phyloP scores from a whole-genome alignment of 2,888 invertebrate genomes.

The Apotomis turbidana region DNA sequence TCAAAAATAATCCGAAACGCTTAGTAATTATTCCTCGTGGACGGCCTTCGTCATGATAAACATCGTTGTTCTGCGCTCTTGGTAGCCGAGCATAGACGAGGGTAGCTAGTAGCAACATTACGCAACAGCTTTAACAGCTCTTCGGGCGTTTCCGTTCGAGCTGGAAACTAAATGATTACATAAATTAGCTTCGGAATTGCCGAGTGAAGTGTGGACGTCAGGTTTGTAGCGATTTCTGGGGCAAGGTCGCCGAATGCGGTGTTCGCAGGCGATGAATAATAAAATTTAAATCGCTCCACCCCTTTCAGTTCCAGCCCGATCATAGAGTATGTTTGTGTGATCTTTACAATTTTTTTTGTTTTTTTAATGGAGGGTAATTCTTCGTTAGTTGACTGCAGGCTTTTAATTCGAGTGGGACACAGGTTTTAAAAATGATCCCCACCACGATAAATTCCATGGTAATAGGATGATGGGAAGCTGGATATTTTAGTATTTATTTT shows the following conservation, averaged over 20 bases:
- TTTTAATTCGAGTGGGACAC: too few relatives aligned
- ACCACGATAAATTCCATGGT: too few relatives aligned
- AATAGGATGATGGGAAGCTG: too few relatives aligned
- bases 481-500: too few relatives aligned
- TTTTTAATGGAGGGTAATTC: too few relatives aligned
- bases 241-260: constrained; percentile 38
- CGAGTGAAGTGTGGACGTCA: constrained; percentile 39
- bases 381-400: too few relatives aligned
- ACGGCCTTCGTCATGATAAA: background rate
- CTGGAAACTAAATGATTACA: constrained; percentile 34
- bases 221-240: constrained; percentile 39
- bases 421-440: too few relatives aligned
- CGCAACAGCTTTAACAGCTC: constrained; percentile 26
- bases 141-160: constrained; percentile 14
- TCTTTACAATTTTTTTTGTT: background rate
- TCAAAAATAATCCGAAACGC: too few relatives aligned
- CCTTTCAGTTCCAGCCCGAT: constrained; percentile 9
- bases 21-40: too few relatives aligned
- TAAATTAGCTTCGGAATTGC: constrained; percentile 35
- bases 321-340: background rate
- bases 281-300: constrained; percentile 32
- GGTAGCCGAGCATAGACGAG: background rate
- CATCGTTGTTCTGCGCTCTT: background rate
- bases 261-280: constrained; percentile 37
- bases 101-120: constrained; percentile 5